These are phyloP conservation scores for Sigmodon hispidus DNA, from an alignment of 2,113 vertebrate genomes.

Conservation along the genomic window DNA sequence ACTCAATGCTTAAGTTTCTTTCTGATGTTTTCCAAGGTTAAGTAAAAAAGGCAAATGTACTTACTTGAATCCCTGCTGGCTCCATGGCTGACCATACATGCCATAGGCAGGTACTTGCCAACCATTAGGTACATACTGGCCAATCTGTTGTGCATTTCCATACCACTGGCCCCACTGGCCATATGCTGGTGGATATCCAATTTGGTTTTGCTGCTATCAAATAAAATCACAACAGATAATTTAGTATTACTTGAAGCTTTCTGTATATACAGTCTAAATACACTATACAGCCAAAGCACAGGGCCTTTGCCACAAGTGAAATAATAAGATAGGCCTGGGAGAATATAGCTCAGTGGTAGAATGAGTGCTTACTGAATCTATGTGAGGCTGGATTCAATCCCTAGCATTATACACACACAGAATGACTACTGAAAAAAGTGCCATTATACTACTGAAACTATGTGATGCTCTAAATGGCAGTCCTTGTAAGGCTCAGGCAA, in stretches of 20 bases:
- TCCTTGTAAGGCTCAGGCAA: constrained; percentile 44
- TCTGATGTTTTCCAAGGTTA: constrained; percentile 37
- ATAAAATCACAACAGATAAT: constrained; percentile 26
- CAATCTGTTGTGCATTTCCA: constrained; percentile 94
- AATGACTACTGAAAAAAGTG: background rate
- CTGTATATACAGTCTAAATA: constrained; percentile 32
- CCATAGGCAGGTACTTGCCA: constrained; percentile 97
- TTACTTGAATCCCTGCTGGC: constrained; percentile 98
- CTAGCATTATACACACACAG: background rate
- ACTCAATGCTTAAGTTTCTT: constrained; percentile 46
- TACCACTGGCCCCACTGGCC: constrained; percentile 99
- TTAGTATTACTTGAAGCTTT: constrained; percentile 54
- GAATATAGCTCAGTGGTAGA: background rate
- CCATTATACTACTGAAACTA: constrained; percentile 20
- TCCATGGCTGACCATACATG: constrained; percentile 96
- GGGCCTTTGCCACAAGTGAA: constrained; percentile 56
- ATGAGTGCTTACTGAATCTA: background rate
- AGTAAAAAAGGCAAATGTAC: constrained; percentile 79
- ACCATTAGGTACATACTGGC: constrained; percentile 97
- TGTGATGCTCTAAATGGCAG: constrained; percentile 2
- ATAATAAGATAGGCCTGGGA: background rate
- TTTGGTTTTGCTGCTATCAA: constrained; percentile 93
- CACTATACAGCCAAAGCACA: constrained; percentile 49
- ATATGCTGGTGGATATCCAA: constrained; percentile 93
- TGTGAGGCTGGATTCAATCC: background rate